phyloP scores from a whole-genome alignment of 2,888 invertebrate genomes.

The Napeogenes inachia region DNA sequence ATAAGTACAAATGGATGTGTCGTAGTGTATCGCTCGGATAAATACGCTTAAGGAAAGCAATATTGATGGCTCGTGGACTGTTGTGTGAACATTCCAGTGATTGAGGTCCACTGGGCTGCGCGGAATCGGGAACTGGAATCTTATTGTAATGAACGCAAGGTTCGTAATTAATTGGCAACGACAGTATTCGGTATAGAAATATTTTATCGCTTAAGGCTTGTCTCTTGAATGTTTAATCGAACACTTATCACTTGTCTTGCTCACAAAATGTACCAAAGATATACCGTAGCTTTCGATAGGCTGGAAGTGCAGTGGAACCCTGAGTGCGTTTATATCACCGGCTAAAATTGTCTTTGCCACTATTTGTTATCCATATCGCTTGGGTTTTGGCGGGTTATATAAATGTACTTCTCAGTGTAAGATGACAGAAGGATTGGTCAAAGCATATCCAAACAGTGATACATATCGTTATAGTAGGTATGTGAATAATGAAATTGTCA shows the following conservation, averaged over 20 bases:
- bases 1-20: constrained; percentile 71
- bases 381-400: constrained; percentile 14
- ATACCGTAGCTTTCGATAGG: constrained; percentile 47
- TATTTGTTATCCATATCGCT: constrained; percentile 13
- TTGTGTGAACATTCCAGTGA: constrained; percentile 69
- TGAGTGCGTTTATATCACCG: constrained; percentile 8
- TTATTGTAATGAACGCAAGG: constrained; percentile 29
- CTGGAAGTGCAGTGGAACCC: constrained; percentile 38
- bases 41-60: constrained; percentile 68
- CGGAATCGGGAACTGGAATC: constrained; percentile 27
- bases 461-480: constrained; percentile 24
- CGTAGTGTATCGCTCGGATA: constrained; percentile 59
- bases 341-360: constrained; percentile 16
- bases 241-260: constrained; percentile 58
- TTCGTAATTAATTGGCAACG: constrained; percentile 42
- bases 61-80: constrained; percentile 60
- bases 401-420: constrained; percentile 1
- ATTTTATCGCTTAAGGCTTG: constrained; percentile 50
- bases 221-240: constrained; percentile 45
- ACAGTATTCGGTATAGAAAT: constrained; percentile 53
- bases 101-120: constrained; percentile 30
- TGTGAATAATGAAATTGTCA: neutral
- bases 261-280: constrained; percentile 76
- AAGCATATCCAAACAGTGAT: constrained; percentile 26
- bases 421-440: constrained; percentile 1